Evolutionary conservation across 1,140 invertebrate species (phyloP).

Genomic region (Penaeus japonicus): DNA sequence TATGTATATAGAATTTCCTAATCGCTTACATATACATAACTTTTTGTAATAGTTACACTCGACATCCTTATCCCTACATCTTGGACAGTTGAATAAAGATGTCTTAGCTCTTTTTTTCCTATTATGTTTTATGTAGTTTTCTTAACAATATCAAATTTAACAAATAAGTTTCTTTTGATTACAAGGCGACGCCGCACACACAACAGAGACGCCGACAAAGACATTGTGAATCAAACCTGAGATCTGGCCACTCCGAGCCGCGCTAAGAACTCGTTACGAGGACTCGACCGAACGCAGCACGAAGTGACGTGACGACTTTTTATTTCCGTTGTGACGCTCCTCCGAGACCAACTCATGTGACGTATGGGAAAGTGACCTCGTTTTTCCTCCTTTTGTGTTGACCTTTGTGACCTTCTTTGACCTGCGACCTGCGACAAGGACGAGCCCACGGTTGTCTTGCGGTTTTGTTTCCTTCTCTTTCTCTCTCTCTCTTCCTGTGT

Average conservation of each 20-base stretch:
- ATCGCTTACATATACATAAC: neutral
- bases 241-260: neutral
- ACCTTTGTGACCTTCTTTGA: neutral
- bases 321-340: too few relatives aligned
- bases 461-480: neutral
- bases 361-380: too few relatives aligned
- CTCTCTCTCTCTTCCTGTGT: neutral
- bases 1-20: neutral
- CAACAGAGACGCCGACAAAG: neutral
- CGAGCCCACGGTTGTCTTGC: neutral
- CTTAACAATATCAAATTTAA: neutral
- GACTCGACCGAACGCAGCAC: too few relatives aligned
- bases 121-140: too few relatives aligned
- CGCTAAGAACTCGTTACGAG: too few relatives aligned
- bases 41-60: neutral
- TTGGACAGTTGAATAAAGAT: conserved; percentile 33
- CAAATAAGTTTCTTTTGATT: conserved; percentile 23
- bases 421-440: too few relatives aligned
- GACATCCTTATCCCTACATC: conserved; percentile 11
- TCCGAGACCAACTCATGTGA: too few relatives aligned
- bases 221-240: conserved; percentile 25
- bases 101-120: neutral
- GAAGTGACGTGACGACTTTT: too few relatives aligned
- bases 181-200: neutral
- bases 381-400: neutral